Conservation (phyloP, 2,888 invertebrate species). For the Magallana nippona region DNA sequence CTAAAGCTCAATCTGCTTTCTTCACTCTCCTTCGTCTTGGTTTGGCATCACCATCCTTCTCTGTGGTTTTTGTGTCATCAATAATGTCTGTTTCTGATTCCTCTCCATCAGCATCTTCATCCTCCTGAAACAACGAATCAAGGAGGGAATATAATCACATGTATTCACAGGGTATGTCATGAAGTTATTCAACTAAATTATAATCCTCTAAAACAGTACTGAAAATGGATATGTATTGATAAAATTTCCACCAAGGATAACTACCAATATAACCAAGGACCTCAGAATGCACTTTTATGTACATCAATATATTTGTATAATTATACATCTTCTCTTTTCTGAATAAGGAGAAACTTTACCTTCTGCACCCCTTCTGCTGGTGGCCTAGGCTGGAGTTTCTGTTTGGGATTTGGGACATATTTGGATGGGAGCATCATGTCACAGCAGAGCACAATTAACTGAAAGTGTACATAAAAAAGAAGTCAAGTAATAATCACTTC, state of each 20-base stretch:
- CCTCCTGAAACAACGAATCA: slow-evolving; percentile 13
- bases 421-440: slow-evolving; percentile 68
- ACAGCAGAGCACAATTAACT: slow-evolving; percentile 72
- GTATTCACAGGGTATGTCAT: no score
- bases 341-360: not conserved
- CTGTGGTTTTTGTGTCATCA: slow-evolving; percentile 53
- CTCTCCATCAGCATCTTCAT: slow-evolving; percentile 41
- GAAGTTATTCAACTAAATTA: no score
- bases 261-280: no score
- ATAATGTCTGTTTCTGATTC: slow-evolving; percentile 52
- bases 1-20: slow-evolving; percentile 37
- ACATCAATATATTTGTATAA: no score
- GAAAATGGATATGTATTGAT: no score
- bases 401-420: slow-evolving; percentile 3
- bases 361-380: slow-evolving; percentile 20
- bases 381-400: not conserved
- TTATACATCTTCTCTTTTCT: no score
- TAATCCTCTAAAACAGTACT: no score
- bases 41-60: slow-evolving; percentile 16
- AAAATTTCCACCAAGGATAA: no score
- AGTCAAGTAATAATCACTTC: no score
- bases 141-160: not conserved
- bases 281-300: no score
- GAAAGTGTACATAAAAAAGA: slow-evolving; percentile 43
- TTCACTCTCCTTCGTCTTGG: slow-evolving; percentile 33